Percentiles rank a stretch among this genome's conserved stretches.
These are phyloP conservation scores for Nymphalis io DNA, from an alignment of 1,140 invertebrate genomes.

Conservation along the genomic window DNA sequence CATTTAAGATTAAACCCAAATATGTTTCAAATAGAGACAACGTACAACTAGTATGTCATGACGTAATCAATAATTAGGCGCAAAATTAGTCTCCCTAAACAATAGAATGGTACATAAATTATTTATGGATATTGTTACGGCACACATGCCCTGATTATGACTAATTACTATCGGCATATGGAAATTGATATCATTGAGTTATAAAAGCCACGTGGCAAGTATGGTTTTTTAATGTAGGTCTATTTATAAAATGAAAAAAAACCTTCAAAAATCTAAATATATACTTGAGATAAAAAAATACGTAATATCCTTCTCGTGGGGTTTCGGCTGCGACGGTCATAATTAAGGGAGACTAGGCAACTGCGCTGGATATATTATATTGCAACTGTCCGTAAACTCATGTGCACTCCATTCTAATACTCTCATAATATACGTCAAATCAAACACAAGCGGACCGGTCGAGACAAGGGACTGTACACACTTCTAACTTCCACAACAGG, in stretches of 20 bases:
- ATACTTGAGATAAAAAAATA: no score
- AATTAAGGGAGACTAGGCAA: no score
- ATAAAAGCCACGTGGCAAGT: not conserved
- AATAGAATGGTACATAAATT: conserved; percentile 36
- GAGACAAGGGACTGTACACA: no score
- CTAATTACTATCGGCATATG: conserved; percentile 32
- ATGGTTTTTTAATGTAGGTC: not conserved
- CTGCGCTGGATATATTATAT: no score
- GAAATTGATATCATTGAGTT: conserved; percentile 21
- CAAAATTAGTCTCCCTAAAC: conserved; percentile 21
- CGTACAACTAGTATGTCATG: not conserved
- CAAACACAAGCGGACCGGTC: no score
- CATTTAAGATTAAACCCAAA: not conserved
- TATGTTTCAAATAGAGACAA: not conserved
- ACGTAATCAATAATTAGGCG: conserved; percentile 13
- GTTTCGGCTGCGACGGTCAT: no score
- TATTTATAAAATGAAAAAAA: not conserved
- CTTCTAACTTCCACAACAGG: no score
- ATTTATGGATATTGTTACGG: conserved; percentile 31
- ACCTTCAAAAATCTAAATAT: no score
- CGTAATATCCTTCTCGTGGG: no score
- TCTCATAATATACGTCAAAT: no score
- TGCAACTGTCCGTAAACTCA: no score
- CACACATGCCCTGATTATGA: conserved; percentile 31
- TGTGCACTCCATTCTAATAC: no score